Evolutionary conservation across 2,797 vertebrate genomes (phyloP).

Genomic region (Enoplosus armatus): DNA sequence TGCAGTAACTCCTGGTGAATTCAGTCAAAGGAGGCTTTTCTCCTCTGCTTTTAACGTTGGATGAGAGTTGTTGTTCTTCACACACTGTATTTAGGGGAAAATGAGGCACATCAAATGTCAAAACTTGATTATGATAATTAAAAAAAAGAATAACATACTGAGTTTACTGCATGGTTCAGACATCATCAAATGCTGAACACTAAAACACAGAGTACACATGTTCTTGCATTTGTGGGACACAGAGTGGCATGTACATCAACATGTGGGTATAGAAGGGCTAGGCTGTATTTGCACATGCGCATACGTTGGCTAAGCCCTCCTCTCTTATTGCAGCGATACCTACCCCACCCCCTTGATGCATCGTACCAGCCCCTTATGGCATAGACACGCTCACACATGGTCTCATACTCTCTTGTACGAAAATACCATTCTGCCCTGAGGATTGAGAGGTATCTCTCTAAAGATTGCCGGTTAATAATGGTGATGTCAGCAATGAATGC

Average conservation of each 20-base stretch:
- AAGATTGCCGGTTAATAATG: slow-evolving; percentile 42
- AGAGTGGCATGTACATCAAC: slow-evolving; percentile 32
- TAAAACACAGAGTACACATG: neutral
- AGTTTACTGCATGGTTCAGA: neutral
- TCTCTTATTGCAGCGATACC: slow-evolving; percentile 72
- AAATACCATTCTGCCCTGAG: slow-evolving; percentile 24
- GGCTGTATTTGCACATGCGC: slow-evolving; percentile 68
- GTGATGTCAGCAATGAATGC: slow-evolving; percentile 57
- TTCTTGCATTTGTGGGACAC: neutral
- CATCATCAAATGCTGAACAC: neutral
- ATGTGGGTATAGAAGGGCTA: slow-evolving; percentile 44
- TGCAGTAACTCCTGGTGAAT: neutral
- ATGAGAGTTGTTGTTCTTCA: neutral
- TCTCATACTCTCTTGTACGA: slow-evolving; percentile 33
- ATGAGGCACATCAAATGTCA: neutral
- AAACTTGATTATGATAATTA: neutral
- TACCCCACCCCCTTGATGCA: slow-evolving; percentile 70
- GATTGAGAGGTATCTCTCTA: slow-evolving; percentile 7
- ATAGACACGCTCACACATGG: slow-evolving; percentile 41
- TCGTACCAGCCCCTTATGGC: slow-evolving; percentile 47
- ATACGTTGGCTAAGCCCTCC: slow-evolving; percentile 61
- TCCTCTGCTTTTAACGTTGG: neutral
- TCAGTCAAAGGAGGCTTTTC: neutral
- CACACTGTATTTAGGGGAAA: slow-evolving; percentile 2
- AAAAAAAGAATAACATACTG: neutral